Evolutionary conservation across 2,888 invertebrate genomes (phyloP).

Genomic region (Clunio marinus): DNA sequence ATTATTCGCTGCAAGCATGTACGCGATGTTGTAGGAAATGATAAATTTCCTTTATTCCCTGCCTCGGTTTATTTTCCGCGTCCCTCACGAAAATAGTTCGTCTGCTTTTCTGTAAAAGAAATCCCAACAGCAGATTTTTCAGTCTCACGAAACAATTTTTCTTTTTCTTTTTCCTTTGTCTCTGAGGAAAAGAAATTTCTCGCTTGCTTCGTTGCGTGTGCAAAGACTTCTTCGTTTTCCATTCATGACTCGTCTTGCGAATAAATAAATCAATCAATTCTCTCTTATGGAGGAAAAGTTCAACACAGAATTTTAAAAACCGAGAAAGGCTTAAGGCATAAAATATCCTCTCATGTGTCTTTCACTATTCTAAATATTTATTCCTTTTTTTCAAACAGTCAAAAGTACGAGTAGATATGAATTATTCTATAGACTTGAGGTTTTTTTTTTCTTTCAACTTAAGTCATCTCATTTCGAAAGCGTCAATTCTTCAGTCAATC

Average conservation of each 20-base stretch:
- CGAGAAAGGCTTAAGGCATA: constrained; percentile 5
- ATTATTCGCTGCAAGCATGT: neutral
- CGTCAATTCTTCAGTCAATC: too few relatives aligned
- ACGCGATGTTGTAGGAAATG: neutral
- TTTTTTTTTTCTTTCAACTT: neutral
- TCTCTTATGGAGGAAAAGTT: neutral
- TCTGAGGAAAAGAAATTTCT: constrained; percentile 14
- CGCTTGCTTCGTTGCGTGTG: neutral
- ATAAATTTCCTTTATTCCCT: neutral
- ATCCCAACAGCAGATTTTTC: too few relatives aligned
- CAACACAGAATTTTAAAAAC: neutral
- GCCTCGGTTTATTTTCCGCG: too few relatives aligned
- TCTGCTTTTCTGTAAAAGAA: too few relatives aligned
- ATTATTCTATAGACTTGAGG: neutral
- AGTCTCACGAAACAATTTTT: neutral
- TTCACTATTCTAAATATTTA: too few relatives aligned
- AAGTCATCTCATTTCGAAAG: neutral
- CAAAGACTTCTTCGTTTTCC: neutral
- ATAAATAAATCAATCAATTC: constrained; percentile 23
- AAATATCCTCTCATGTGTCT: too few relatives aligned
- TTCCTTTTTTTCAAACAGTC: neutral
- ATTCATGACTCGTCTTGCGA: neutral
- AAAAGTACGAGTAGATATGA: neutral
- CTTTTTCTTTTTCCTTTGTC: neutral
- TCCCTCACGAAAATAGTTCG: too few relatives aligned